phyloP scores from a whole-genome alignment of 2,797 vertebrate species.

The Darevskia mixta region DNA sequence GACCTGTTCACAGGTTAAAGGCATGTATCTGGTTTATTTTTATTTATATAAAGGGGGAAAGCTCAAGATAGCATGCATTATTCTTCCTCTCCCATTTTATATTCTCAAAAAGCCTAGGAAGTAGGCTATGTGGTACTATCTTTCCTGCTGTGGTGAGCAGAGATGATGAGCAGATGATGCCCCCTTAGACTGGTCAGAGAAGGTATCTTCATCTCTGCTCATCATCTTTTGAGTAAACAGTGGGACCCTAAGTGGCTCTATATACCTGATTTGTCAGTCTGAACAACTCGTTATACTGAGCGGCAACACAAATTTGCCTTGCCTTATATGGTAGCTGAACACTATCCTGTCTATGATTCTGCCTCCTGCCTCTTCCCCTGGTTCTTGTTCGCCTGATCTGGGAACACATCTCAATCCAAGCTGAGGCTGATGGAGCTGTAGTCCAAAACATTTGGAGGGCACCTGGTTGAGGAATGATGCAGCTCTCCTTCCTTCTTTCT shows the following conservation, averaged over 20 bases:
- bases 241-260: neutral
- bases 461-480: neutral
- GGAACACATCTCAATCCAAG: too few relatives aligned
- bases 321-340: neutral
- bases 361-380: too few relatives aligned
- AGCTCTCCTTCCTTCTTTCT: accelerated
- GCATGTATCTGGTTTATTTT: too few relatives aligned
- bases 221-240: too few relatives aligned
- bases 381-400: too few relatives aligned
- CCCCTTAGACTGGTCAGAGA: neutral
- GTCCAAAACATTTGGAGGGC: too few relatives aligned
- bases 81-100: neutral
- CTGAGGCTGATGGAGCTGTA: too few relatives aligned
- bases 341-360: neutral
- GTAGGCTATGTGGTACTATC: neutral
- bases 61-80: neutral
- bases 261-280: neutral
- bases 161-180: too few relatives aligned
- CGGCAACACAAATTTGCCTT: too few relatives aligned
- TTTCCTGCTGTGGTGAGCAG: neutral
- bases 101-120: neutral
- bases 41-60: neutral
- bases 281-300: too few relatives aligned
- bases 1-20: too few relatives aligned
- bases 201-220: neutral